A percentile compares a stretch with the other conserved stretches of the same genome.
phyloP scores from a whole-genome alignment of 2,113 vertebrate species.

The Nanorana parkeri region DNA sequence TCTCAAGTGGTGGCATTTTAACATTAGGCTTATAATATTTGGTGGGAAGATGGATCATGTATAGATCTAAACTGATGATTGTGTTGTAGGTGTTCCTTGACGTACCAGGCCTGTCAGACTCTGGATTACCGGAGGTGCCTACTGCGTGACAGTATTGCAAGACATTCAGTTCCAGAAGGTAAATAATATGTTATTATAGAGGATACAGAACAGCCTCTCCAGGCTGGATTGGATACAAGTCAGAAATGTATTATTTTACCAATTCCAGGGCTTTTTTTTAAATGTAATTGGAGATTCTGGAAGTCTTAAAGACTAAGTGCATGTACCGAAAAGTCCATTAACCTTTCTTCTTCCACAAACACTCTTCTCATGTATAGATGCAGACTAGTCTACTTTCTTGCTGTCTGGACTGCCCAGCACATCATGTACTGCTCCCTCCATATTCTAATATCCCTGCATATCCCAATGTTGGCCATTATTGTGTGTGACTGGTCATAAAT shows the following conservation, averaged over 20 bases:
- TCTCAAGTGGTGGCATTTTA: neutral
- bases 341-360: no score
- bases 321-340: no score
- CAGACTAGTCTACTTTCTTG: no score
- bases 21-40: neutral
- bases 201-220: neutral
- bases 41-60: no score
- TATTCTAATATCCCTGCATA: no score
- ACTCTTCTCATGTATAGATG: no score
- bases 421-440: no score
- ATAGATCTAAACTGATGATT: neutral
- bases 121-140: slow-evolving; percentile 91
- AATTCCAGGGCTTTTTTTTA: neutral
- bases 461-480: no score
- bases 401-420: no score
- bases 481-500: no score
- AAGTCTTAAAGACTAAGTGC: no score
- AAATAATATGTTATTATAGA: slow-evolving; percentile 59
- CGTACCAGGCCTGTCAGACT: slow-evolving; percentile 94
- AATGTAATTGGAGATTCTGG: no score
- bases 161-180: slow-evolving; percentile 89
- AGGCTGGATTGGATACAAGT: neutral
- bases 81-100: slow-evolving; percentile 88
- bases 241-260: neutral
- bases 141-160: slow-evolving; percentile 90